Evolutionary conservation across 2,113 vertebrate genomes (phyloP).

Genomic region (Pitta sordida): DNA sequence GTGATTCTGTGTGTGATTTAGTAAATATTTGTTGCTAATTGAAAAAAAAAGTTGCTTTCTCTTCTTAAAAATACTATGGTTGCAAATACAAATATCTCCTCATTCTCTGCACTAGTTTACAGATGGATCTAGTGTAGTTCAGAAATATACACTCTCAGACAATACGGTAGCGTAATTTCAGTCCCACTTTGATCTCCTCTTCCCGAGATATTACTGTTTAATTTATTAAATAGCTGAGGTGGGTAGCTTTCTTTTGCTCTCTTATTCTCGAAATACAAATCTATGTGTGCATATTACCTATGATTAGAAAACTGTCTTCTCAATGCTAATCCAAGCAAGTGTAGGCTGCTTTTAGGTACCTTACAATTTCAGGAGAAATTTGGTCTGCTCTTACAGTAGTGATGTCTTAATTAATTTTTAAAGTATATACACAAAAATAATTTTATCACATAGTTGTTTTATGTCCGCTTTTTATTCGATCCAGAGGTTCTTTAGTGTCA

Average conservation of each 20-base stretch:
- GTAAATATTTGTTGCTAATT: background rate
- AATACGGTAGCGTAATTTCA: background rate
- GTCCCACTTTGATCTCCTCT: rapidly evolving
- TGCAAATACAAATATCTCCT: background rate
- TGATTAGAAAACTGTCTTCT: background rate
- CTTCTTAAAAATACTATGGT: background rate
- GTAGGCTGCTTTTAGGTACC: background rate
- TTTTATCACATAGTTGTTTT: background rate
- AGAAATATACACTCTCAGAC: background rate
- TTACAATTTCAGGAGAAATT: background rate
- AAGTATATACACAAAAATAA: background rate
- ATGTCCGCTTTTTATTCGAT: background rate
- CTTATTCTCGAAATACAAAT: background rate
- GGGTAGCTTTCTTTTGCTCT: background rate
- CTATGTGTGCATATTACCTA: background rate
- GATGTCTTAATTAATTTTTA: background rate
- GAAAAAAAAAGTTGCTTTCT: background rate
- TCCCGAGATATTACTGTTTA: background rate
- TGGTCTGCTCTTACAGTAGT: background rate
- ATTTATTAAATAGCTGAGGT: background rate
- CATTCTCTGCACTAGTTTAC: background rate
- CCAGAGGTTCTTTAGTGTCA: background rate
- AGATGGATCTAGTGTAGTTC: background rate
- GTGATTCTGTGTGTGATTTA: too few species aligned
- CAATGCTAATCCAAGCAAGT: background rate